Conservation (phyloP, 2,113 vertebrate species). For the Trichomycterus rosablanca region DNA sequence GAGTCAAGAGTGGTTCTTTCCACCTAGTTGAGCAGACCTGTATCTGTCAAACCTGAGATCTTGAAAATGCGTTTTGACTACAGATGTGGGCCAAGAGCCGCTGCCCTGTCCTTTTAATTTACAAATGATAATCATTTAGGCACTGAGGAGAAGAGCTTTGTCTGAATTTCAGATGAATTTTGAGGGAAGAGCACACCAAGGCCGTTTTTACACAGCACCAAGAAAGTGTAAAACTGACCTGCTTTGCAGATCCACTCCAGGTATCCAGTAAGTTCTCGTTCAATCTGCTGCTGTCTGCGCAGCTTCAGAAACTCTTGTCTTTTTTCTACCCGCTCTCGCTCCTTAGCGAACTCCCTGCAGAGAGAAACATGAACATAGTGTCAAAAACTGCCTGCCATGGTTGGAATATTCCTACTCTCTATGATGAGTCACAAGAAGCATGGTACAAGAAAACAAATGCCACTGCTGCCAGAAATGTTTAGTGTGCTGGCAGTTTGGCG, state of each 20-base stretch:
- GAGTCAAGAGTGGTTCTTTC: neutral
- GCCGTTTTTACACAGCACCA: too few species aligned
- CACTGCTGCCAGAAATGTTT: too few species aligned
- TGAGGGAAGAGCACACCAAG: too few species aligned
- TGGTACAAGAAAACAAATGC: too few species aligned
- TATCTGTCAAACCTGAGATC: conserved; percentile 1
- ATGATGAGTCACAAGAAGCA: too few species aligned
- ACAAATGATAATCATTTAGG: neutral
- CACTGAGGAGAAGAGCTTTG: neutral
- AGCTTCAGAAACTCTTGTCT: conserved; percentile 92
- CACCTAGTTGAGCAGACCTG: conserved; percentile 4
- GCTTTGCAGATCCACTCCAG: conserved; percentile 98
- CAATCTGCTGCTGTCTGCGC: conserved; percentile 92
- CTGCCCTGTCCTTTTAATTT: conserved; percentile 8
- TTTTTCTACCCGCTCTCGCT: conserved; percentile 91
- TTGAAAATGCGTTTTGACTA: neutral
- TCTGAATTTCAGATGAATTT: neutral
- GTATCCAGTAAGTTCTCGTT: conserved; percentile 89
- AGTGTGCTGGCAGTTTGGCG: too few species aligned
- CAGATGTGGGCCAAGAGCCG: conserved; percentile 5
- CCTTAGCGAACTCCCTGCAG: conserved; percentile 90
- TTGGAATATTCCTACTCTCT: too few species aligned
- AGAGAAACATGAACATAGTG: too few species aligned
- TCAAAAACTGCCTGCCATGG: too few species aligned
- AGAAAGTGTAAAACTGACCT: conserved; percentile 65